Conservation (phyloP, 2,888 invertebrate genomes). For the Nasonia oneida region DNA sequence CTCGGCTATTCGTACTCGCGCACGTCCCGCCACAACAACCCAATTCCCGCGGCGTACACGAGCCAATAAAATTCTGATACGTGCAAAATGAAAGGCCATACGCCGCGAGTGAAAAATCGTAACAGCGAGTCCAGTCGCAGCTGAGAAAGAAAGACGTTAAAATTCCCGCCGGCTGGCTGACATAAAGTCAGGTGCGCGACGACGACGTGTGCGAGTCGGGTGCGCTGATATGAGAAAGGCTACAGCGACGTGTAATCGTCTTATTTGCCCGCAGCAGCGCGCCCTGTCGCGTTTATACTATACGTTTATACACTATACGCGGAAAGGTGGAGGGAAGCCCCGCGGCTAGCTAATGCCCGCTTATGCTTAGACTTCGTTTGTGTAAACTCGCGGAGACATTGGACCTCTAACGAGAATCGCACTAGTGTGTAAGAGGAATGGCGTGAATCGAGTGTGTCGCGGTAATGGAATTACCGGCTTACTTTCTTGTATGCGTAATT, state of each 20-base stretch:
- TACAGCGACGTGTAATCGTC: constrained; percentile 38
- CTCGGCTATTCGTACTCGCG: neutral
- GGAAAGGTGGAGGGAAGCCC: neutral
- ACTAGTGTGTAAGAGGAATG: no score
- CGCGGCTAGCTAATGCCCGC: neutral
- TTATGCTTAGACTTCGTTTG: constrained; percentile 5
- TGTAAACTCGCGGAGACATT: neutral
- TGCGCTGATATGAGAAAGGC: neutral
- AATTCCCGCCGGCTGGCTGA: neutral
- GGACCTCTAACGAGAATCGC: no score
- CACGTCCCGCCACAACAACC: neutral
- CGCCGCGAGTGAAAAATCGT: neutral
- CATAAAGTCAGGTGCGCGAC: constrained; percentile 16
- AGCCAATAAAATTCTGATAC: neutral
- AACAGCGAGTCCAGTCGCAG: neutral
- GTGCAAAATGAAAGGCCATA: neutral
- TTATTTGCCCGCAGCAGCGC: constrained; percentile 25
- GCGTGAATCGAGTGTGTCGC: no score
- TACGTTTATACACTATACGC: no score
- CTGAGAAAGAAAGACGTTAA: neutral
- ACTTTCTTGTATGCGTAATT: no score
- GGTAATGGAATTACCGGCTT: no score
- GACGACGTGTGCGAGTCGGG: neutral
- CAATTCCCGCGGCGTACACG: neutral
- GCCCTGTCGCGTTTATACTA: constrained; percentile 21